Base-by-base conservation (phyloP, 2,797 vertebrate species). In the Delichon dasypus region DNA sequence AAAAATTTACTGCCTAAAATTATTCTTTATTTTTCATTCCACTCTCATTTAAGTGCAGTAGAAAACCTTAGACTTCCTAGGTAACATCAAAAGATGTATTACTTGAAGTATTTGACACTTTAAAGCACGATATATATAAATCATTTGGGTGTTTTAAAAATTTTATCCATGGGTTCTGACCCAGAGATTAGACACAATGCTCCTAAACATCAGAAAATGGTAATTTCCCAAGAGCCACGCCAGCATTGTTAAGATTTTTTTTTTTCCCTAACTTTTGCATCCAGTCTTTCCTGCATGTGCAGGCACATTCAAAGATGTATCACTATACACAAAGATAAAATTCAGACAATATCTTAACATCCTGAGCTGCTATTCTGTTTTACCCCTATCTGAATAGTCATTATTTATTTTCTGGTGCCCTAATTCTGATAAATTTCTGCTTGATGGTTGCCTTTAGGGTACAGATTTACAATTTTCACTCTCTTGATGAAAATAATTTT, bases 371-470 rank as follows among this genome's bases (percentile, higher is more conserved):
- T 78, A 40, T 77, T 90, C 54, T 45, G 27, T 92, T 92, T 85
- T 68, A 48, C 27, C 2, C 5, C 5, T 77, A 57, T 80, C 70
- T 95, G 65, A 94, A 80, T 78, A 72, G 68, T 57, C 3, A 3
- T 90, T 93, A 67, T 88, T 87, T 93, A 68, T 90, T 85, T 95
- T 45, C 72, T 81, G 16, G 23, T 91, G 76, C 44, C 66, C 58
- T 83, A 38, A 27, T 85, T 94, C 68, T 88, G 87, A 78, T 22
- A 94, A 88, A 93, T 75, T 80, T 93, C 87, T 80, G 34, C 50
- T 66, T 93, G 81, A 92, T 85, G 61, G 44, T 27, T 76, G 21
- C 36, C 55, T 93, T 76, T 82, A 61, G 27, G 30, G 36, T 93
- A 88, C 26, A 51, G 84, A 54, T 89, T 88, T 89, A 80, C 58